Evolutionary conservation across 2,797 vertebrate species (phyloP).

Genomic region (Tympanoctomys barrerae): DNA sequence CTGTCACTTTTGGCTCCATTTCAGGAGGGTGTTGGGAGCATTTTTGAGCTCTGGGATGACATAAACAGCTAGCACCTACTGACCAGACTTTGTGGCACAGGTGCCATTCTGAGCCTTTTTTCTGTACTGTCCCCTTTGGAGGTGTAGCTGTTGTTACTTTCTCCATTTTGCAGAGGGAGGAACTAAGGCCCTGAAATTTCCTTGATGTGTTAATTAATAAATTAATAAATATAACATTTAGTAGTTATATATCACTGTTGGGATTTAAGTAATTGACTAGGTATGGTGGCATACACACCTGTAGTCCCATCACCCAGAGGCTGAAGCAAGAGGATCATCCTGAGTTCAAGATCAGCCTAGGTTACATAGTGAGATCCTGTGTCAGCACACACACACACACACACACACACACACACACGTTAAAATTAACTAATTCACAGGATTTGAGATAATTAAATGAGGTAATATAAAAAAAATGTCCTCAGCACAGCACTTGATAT

Average conservation of each 20-base stretch:
- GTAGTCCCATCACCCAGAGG: background rate
- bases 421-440: background rate
- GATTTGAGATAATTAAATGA: background rate
- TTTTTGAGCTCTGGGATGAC: background rate
- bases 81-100: background rate
- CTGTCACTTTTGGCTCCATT: slow-evolving; percentile 51
- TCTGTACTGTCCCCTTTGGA: background rate
- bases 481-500: background rate
- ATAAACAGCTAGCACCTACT: background rate
- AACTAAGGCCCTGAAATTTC: slow-evolving; percentile 19
- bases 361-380: background rate
- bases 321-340: background rate
- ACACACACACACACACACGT: background rate
- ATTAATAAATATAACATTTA: background rate
- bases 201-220: background rate
- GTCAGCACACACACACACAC: background rate
- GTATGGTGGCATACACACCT: background rate
- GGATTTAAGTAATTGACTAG: background rate
- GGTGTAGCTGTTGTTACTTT: slow-evolving; percentile 7
- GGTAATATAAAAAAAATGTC: background rate
- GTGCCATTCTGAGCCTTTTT: background rate
- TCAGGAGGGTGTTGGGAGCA: slow-evolving; percentile 4
- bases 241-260: background rate
- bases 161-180: slow-evolving; percentile 47
- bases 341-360: background rate